A percentile compares a stretch with the other conserved stretches of the same genome.
These are phyloP conservation scores for Turnix velox DNA, from an alignment of 2,113 vertebrate species.

Conservation along the genomic window DNA sequence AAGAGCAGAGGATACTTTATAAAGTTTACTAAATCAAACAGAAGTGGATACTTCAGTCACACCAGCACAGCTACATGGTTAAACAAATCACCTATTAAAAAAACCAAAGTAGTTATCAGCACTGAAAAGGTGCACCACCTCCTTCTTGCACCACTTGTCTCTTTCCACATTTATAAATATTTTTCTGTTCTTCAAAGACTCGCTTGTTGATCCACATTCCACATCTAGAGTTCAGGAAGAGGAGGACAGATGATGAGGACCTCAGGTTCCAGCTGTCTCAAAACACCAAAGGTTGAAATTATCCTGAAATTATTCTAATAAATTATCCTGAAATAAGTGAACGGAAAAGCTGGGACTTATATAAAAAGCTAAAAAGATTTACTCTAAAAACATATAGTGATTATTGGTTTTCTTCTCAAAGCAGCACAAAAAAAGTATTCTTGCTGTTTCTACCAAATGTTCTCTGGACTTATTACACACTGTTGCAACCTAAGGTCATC, in stretches of 20 bases:
- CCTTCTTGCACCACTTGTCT: not conserved
- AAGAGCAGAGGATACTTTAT: not conserved
- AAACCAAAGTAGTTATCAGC: not conserved
- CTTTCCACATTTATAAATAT: not conserved
- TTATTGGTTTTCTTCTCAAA: not conserved
- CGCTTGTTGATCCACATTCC: slow-evolving; percentile 5
- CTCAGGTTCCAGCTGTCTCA: not conserved
- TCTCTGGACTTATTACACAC: not conserved
- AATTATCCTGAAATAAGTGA: not conserved
- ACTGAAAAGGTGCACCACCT: not conserved
- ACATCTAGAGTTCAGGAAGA: not conserved
- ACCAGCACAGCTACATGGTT: not conserved
- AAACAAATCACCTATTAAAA: not conserved
- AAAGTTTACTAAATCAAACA: not conserved
- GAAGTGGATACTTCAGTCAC: not conserved
- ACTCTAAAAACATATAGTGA: not conserved
- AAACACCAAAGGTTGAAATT: not conserved
- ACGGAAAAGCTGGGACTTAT: not conserved
- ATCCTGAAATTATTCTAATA: not conserved
- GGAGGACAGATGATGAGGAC: accelerated
- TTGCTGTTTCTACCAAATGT: not conserved
- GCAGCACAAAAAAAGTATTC: not conserved
- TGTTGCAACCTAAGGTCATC: not conserved
- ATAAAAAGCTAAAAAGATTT: not conserved
- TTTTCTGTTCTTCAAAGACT: not conserved